These are phyloP conservation scores for Drosophila phalerata DNA, from an alignment of 2,888 invertebrate genomes.

Conservation along the genomic window DNA sequence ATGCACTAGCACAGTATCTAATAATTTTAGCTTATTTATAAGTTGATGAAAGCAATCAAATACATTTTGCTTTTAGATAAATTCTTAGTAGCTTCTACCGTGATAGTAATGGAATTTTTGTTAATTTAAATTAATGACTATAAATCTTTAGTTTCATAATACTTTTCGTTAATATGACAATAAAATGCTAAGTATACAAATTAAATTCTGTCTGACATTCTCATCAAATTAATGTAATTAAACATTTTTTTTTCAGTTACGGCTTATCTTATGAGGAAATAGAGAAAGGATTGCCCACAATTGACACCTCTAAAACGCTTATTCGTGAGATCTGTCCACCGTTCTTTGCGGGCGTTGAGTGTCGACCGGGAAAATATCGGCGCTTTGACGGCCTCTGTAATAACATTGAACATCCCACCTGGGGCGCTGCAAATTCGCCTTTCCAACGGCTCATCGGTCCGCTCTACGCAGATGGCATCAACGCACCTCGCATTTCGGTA, in stretches of 20 bases:
- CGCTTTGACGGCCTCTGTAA: slow-evolving; percentile 95
- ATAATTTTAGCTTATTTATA: no score
- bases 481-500: slow-evolving; percentile 92
- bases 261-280: slow-evolving; percentile 94
- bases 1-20: no score
- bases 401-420: slow-evolving; percentile 94
- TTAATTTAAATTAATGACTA: no score
- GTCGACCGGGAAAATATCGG: slow-evolving; percentile 94
- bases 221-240: background rate
- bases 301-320: slow-evolving; percentile 94
- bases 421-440: slow-evolving; percentile 94
- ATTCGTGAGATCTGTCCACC: slow-evolving; percentile 95
- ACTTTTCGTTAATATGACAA: no score
- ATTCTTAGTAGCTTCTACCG: no score
- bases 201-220: background rate
- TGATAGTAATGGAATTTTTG: no score
- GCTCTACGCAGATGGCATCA: slow-evolving; percentile 93
- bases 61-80: no score
- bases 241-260: slow-evolving; percentile 87
- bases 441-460: slow-evolving; percentile 93
- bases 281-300: slow-evolving; percentile 93
- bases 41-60: no score
- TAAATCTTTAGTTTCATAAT: no score
- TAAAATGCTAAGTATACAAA: no score
- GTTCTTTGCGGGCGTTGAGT: slow-evolving; percentile 94